A percentile compares a stretch with the other conserved stretches of the same genome.
Evolutionary conservation across 2,797 vertebrate genomes (phyloP).

Genomic region (Poeciliopsis infans): DNA sequence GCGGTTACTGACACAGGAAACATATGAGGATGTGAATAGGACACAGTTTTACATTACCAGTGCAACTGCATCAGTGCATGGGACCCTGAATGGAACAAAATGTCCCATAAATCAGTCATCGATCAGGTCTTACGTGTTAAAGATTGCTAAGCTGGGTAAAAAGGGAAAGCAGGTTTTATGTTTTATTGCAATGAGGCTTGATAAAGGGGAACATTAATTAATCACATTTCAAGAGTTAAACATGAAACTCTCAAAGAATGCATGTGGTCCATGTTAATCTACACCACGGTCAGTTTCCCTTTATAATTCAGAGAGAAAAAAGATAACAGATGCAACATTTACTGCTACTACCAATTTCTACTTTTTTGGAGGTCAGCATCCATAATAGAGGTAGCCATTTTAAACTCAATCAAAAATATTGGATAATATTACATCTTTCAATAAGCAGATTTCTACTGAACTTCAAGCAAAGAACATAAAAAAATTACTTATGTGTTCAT

Average conservation of each 20-base stretch:
- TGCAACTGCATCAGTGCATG: not conserved
- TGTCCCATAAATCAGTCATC: not conserved
- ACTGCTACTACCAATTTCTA: not conserved
- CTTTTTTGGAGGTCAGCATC: not conserved
- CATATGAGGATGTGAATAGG: not conserved
- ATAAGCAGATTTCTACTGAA: not conserved
- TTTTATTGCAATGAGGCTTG: not conserved
- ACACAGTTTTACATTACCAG: constrained; percentile 6
- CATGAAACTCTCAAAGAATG: not conserved
- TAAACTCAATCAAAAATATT: not conserved
- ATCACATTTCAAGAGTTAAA: not conserved
- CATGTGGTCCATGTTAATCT: not conserved
- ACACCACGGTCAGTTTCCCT: not conserved
- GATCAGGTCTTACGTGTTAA: not conserved
- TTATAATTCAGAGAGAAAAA: not conserved
- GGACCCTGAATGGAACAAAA: not conserved
- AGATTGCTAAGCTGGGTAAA: not conserved
- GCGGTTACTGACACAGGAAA: constrained; percentile 7
- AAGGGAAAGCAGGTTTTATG: not conserved
- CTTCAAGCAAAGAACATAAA: not conserved
- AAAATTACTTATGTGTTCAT: not conserved
- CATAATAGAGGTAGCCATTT: not conserved
- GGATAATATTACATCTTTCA: not conserved
- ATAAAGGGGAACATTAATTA: not conserved
- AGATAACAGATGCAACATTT: not conserved